Evolutionary conservation across 64 coral and sea anemone species (phyloP).

Genomic region (Acropora tenuis): DNA sequence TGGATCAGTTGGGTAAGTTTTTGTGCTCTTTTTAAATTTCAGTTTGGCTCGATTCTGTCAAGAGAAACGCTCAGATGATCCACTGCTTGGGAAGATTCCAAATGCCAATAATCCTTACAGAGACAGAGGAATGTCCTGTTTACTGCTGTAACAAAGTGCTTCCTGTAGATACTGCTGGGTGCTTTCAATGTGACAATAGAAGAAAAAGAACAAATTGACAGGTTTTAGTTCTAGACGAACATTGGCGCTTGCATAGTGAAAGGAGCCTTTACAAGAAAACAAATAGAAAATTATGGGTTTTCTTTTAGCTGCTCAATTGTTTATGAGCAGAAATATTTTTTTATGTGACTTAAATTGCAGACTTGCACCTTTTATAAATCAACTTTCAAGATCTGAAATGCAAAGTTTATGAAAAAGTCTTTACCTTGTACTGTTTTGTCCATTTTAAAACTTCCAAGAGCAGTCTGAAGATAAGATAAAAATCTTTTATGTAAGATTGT

Average conservation of each 20-base stretch:
- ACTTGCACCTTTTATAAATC: too few relatives aligned
- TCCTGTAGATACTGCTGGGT: too few relatives aligned
- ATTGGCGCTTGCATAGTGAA: not conserved
- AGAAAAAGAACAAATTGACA: not conserved
- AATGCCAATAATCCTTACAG: slow-evolving; percentile 57
- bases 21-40: not conserved
- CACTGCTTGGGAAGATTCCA: slow-evolving; percentile 41
- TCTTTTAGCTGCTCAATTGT: not conserved
- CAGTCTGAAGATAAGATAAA: too few relatives aligned
- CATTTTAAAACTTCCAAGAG: too few relatives aligned
- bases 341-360: too few relatives aligned
- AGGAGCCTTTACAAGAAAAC: not conserved
- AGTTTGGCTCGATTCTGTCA: slow-evolving; percentile 42
- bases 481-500: too few relatives aligned
- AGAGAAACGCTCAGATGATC: slow-evolving; percentile 38
- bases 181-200: not conserved
- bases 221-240: not conserved
- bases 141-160: not conserved
- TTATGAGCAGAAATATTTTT: not conserved
- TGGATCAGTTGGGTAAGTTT: not conserved
- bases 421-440: too few relatives aligned
- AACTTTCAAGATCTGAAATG: too few relatives aligned
- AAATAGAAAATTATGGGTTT: not conserved
- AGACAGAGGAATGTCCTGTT: slow-evolving; percentile 33
- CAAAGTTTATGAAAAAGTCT: too few relatives aligned